Percentiles rank a stretch among this genome's conserved stretches.
These are phyloP conservation scores for Drosophila kanapiae DNA, from an alignment of 1,140 invertebrate species.

Conservation along the genomic window DNA sequence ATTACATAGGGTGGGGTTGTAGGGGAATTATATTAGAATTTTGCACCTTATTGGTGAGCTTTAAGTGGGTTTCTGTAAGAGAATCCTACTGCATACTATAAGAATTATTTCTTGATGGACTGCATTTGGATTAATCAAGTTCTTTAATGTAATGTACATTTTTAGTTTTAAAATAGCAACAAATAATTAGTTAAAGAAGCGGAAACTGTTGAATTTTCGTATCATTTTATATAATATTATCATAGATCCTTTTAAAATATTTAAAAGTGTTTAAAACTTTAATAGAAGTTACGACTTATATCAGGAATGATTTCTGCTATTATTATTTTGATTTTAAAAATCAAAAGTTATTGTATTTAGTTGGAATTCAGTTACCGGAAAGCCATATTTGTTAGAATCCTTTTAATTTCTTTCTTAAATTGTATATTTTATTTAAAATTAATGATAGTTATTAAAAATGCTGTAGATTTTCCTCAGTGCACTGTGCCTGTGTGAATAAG, in stretches of 20 bases:
- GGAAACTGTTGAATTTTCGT: too few relatives aligned
- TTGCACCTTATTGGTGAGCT: background rate
- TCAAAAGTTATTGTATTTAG: background rate
- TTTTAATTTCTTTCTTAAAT: background rate
- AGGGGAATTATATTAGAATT: background rate
- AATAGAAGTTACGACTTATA: background rate
- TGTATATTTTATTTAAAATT: background rate
- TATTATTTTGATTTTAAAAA: background rate
- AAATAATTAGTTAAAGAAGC: too few relatives aligned
- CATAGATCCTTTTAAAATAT: background rate
- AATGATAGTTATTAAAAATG: background rate
- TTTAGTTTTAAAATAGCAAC: too few relatives aligned
- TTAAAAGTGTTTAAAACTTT: too few relatives aligned
- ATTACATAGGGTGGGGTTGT: background rate
- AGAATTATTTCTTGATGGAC: too few relatives aligned
- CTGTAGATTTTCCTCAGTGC: background rate
- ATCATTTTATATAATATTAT: too few relatives aligned
- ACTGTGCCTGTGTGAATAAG: slow-evolving; percentile 61
- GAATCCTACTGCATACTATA: background rate
- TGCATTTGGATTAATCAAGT: too few relatives aligned
- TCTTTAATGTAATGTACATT: too few relatives aligned
- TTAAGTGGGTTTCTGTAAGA: background rate
- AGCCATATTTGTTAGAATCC: background rate
- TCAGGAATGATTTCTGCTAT: background rate
- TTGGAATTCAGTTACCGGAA: background rate